These are phyloP conservation scores for Lepidurus arcticus DNA, from an alignment of 1,140 invertebrate genomes.

Conservation along the genomic window DNA sequence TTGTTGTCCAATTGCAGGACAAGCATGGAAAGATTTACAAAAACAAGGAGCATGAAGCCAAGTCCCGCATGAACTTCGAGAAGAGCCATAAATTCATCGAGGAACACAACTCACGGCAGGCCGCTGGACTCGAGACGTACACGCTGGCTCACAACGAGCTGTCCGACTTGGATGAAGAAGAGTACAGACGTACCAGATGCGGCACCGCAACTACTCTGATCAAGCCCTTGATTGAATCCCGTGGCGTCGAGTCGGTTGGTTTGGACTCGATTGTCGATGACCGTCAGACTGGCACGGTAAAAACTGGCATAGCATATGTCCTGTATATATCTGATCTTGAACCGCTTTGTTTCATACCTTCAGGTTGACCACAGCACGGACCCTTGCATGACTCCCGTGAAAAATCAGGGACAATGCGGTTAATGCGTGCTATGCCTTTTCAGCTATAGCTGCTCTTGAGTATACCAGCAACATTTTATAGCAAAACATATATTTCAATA, in stretches of 20 bases:
- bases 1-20: slow-evolving; percentile 35
- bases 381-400: slow-evolving; percentile 47
- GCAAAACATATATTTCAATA: slow-evolving; percentile 34
- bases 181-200: too few relatives aligned
- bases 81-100: too few relatives aligned
- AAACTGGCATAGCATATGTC: not conserved
- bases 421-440: slow-evolving; percentile 47
- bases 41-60: too few relatives aligned
- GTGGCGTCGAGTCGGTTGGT: too few relatives aligned
- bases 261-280: not conserved
- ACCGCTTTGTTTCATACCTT: not conserved
- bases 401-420: slow-evolving; percentile 45
- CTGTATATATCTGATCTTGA: not conserved
- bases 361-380: slow-evolving; percentile 46
- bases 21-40: too few relatives aligned
- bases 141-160: too few relatives aligned
- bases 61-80: too few relatives aligned
- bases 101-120: too few relatives aligned
- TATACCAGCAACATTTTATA: slow-evolving; percentile 37
- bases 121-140: too few relatives aligned
- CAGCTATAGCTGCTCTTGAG: slow-evolving; percentile 38
- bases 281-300: not conserved
- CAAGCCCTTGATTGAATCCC: not conserved
- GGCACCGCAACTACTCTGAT: too few relatives aligned
- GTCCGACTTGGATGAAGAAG: too few relatives aligned